Percentiles rank a stretch among this genome's conserved stretches.
Evolutionary conservation across 2,797 vertebrate genomes (phyloP).

Genomic region (Hydrocynus forskahlii): DNA sequence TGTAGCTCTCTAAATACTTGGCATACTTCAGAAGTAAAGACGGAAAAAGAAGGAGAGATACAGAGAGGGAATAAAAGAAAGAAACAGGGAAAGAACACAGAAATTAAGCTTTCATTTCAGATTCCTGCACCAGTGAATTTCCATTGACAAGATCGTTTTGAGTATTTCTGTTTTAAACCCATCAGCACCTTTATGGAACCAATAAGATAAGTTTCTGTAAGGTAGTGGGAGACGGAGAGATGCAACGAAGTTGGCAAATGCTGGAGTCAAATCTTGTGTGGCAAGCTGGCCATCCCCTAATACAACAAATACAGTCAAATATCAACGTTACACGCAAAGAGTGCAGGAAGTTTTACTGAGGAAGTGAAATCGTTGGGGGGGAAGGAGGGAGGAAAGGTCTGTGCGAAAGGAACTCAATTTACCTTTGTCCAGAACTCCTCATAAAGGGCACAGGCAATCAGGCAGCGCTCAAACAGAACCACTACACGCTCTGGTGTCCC

Average conservation of each 20-base stretch:
- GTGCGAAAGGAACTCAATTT: slow-evolving; percentile 67
- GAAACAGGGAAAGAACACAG: slow-evolving; percentile 57
- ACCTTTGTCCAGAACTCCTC: slow-evolving; percentile 99
- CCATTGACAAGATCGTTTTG: slow-evolving; percentile 96
- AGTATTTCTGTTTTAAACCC: slow-evolving; percentile 99
- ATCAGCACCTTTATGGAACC: slow-evolving; percentile 99
- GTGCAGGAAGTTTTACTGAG: slow-evolving; percentile 95
- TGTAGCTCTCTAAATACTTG: slow-evolving; percentile 99
- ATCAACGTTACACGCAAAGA: slow-evolving; percentile 99
- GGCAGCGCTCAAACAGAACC: slow-evolving; percentile 97
- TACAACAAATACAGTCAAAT: slow-evolving; percentile 99
- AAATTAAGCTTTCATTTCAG: slow-evolving; percentile 74
- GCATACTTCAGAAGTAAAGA: slow-evolving; percentile 92
- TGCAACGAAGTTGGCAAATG: slow-evolving; percentile 99
- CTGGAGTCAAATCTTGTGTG: slow-evolving; percentile 99
- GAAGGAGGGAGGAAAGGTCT: slow-evolving; percentile 69
- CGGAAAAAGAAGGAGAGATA: slow-evolving; percentile 66
- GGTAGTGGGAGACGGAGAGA: slow-evolving; percentile 99
- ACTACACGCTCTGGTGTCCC: slow-evolving; percentile 95
- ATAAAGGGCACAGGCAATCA: slow-evolving; percentile 98
- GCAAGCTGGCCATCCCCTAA: slow-evolving; percentile 99
- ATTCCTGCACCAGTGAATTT: slow-evolving; percentile 79
- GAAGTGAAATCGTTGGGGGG: slow-evolving; percentile 89
- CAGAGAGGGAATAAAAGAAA: slow-evolving; percentile 69
- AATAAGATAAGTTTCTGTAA: slow-evolving; percentile 99